Conservation (phyloP, 2,113 vertebrate species). For the Cebus imitator region DNA sequence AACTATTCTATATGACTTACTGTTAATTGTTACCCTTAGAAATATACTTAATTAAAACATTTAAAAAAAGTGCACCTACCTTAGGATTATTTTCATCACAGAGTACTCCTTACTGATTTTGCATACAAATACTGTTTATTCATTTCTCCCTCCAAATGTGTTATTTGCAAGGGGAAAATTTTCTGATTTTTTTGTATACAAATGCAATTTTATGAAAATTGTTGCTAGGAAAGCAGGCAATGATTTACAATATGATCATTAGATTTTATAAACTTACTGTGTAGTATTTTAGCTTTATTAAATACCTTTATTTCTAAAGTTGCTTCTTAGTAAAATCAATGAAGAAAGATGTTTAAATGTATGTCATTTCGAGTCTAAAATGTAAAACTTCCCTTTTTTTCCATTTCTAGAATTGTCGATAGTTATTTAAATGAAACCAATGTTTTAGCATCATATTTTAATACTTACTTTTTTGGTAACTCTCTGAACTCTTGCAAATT, state of each 20-base stretch:
- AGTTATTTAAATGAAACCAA: not conserved
- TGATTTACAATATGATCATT: not conserved
- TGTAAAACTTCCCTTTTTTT: not conserved
- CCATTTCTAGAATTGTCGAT: not conserved
- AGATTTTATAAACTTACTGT: not conserved
- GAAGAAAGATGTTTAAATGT: not conserved
- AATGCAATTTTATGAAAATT: constrained; percentile 10
- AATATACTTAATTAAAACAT: constrained; percentile 53
- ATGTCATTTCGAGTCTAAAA: not conserved
- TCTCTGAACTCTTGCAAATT: constrained; percentile 27
- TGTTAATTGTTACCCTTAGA: constrained; percentile 42
- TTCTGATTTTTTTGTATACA: not conserved
- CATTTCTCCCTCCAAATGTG: not conserved
- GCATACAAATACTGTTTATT: not conserved
- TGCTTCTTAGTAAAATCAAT: constrained; percentile 15
- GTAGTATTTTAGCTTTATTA: not conserved
- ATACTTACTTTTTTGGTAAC: constrained; percentile 3
- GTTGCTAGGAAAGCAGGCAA: not conserved
- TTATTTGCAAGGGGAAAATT: not conserved
- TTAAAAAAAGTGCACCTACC: constrained; percentile 1
- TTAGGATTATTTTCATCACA: not conserved
- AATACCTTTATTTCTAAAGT: constrained; percentile 21
- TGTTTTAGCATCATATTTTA: not conserved
- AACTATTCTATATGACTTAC: constrained; percentile 28
- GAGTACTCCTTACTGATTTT: not conserved